Evolutionary conservation across 2,113 vertebrate species (phyloP).

Genomic region (Eulemur rufifrons): DNA sequence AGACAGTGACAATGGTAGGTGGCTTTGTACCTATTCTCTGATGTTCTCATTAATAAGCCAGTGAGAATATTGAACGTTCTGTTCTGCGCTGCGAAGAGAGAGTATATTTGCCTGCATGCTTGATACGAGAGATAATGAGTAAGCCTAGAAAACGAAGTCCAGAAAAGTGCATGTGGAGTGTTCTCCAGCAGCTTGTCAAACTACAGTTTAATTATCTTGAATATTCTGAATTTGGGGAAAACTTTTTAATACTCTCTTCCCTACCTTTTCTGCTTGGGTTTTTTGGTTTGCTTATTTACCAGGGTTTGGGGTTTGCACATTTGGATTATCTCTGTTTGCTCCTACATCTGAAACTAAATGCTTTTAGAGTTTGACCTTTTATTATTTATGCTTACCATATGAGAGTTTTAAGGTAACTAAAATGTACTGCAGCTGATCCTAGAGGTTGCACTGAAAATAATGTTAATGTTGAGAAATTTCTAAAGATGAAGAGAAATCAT

Average conservation of each 20-base stretch:
- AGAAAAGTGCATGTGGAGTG: slow-evolving; percentile 12
- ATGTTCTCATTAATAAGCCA: slow-evolving; percentile 68
- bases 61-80: neutral
- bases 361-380: slow-evolving; percentile 7
- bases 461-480: neutral
- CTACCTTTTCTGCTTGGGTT: neutral
- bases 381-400: neutral
- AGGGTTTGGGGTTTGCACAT: neutral
- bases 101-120: slow-evolving; percentile 14
- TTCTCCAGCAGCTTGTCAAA: neutral
- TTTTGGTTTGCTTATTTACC: neutral
- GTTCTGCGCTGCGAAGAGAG: neutral
- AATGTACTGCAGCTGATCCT: neutral
- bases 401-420: neutral
- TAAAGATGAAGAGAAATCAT: slow-evolving; percentile 33
- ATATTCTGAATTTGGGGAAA: neutral
- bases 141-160: neutral
- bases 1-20: slow-evolving; percentile 94
- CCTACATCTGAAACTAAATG: neutral
- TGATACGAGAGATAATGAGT: neutral
- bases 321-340: neutral
- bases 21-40: slow-evolving; percentile 75
- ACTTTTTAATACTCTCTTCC: neutral
- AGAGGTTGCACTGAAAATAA: neutral
- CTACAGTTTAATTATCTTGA: neutral